Percentiles rank a stretch among this genome's conserved stretches.
phyloP scores from a whole-genome alignment of 2,797 vertebrate species.

The Mus spretus region DNA sequence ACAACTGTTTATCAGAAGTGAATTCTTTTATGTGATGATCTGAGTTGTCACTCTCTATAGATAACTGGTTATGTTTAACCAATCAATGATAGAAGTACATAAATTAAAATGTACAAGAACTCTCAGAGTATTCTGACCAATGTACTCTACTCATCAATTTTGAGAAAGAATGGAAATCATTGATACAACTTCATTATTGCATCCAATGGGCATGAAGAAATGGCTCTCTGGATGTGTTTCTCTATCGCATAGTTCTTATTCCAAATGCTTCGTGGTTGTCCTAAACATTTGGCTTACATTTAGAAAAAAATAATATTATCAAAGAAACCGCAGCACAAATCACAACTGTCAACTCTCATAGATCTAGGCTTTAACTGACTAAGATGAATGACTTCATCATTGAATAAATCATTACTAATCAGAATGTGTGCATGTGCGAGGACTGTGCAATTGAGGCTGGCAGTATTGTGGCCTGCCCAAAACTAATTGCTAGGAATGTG shows the following conservation, averaged over 20 bases:
- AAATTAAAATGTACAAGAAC: slow-evolving; percentile 70
- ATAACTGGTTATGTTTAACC: slow-evolving; percentile 64
- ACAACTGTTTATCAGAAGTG: slow-evolving; percentile 34
- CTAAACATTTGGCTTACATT: slow-evolving; percentile 63
- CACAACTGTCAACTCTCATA: slow-evolving; percentile 82
- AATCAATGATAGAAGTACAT: slow-evolving; percentile 20
- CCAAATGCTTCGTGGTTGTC: slow-evolving; percentile 58
- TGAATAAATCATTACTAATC: slow-evolving; percentile 88
- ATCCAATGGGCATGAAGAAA: slow-evolving; percentile 41
- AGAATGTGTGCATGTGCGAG: slow-evolving; percentile 85
- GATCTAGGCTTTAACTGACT: slow-evolving; percentile 82
- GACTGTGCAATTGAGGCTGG: slow-evolving; percentile 84
- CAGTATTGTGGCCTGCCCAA: slow-evolving; percentile 82
- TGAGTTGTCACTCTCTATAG: slow-evolving; percentile 41
- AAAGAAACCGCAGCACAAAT: slow-evolving; percentile 80
- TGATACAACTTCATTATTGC: slow-evolving; percentile 58
- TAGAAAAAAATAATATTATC: slow-evolving; percentile 77
- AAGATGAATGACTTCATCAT: slow-evolving; percentile 87
- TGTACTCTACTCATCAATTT: slow-evolving; percentile 47
- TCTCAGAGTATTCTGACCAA: slow-evolving; percentile 12
- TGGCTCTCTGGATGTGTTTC: slow-evolving; percentile 49
- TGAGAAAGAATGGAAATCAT: slow-evolving; percentile 71
- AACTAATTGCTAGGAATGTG: slow-evolving; percentile 88
- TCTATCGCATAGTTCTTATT: slow-evolving; percentile 49
- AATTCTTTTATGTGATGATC: slow-evolving; percentile 72